Evolutionary conservation across 2,113 vertebrate genomes (phyloP).

Genomic region (Lota lota): DNA sequence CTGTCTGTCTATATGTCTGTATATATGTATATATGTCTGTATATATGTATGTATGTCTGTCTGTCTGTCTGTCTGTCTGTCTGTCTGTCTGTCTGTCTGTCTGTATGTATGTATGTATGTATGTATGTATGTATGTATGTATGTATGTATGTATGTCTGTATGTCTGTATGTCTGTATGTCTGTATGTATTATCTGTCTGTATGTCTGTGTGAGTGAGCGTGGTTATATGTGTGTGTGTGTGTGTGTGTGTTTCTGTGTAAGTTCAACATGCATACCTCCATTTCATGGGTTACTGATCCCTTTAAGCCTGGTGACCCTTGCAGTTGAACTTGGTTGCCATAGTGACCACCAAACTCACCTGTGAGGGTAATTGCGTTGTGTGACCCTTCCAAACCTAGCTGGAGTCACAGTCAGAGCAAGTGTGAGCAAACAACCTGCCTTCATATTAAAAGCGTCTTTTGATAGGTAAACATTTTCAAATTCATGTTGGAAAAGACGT

Average conservation of each 20-base stretch:
- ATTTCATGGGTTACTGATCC: no score
- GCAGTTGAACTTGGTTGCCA: constrained; percentile 7
- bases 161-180: not conserved
- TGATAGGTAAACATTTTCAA: no score
- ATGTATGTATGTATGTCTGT: not conserved
- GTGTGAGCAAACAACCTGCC: no score
- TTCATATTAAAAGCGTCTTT: no score
- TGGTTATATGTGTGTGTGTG: not conserved
- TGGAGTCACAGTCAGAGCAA: no score
- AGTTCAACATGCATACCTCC: no score
- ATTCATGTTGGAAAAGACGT: no score
- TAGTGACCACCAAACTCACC: constrained; percentile 43
- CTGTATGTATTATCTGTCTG: not conserved
- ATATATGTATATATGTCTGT: not conserved
- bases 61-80: not conserved
- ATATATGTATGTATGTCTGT: not conserved
- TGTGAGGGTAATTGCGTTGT: constrained; percentile 29
- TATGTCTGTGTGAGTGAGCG: not conserved
- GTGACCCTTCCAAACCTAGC: constrained; percentile 21
- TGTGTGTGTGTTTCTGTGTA: not conserved
- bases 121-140: not conserved
- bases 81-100: constrained; percentile 12
- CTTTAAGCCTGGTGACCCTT: no score
- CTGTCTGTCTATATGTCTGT: not conserved
- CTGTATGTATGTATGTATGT: constrained; percentile 1